Evolutionary conservation across 2,113 vertebrate species (phyloP).

Genomic region (Festucalex cinctus): DNA sequence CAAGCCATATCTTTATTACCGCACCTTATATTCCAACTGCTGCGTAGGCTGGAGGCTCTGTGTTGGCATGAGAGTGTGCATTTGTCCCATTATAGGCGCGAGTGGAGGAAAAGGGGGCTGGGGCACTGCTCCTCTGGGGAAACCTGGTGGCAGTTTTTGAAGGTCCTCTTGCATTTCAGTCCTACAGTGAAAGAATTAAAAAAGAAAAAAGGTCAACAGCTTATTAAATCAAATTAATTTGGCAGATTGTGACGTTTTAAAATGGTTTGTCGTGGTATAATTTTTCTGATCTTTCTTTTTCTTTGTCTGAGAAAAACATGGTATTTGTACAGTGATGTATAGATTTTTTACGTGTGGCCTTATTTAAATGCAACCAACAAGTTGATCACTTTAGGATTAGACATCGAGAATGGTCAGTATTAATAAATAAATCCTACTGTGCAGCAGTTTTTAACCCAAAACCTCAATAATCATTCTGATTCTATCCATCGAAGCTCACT

Average conservation of each 20-base stretch:
- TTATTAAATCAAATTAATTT: not conserved
- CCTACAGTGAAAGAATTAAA: conserved; percentile 60
- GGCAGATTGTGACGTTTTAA: not conserved
- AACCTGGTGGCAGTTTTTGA: conserved; percentile 89
- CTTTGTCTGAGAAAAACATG: too few relatives aligned
- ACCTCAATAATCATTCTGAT: too few relatives aligned
- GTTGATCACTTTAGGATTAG: too few relatives aligned
- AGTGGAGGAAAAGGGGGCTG: conserved; percentile 87
- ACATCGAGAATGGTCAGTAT: too few relatives aligned
- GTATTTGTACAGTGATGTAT: too few relatives aligned
- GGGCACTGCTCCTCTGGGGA: conserved; percentile 79
- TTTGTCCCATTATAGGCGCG: conserved; percentile 81
- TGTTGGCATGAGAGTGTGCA: conserved; percentile 85
- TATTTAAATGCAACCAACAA: too few relatives aligned
- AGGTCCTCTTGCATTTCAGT: conserved; percentile 92
- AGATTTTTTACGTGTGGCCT: too few relatives aligned
- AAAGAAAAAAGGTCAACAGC: not conserved
- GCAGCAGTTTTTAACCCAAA: too few relatives aligned
- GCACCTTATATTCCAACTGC: conserved; percentile 98
- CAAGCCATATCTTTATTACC: not conserved
- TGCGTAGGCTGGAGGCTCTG: conserved; percentile 88
- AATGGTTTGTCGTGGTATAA: too few relatives aligned
- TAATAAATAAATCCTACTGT: too few relatives aligned
- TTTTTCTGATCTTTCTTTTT: too few relatives aligned
- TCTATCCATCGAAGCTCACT: too few relatives aligned